Evolutionary conservation across 2,797 vertebrate species (phyloP).

Genomic region (Cyprinodon diabolis): DNA sequence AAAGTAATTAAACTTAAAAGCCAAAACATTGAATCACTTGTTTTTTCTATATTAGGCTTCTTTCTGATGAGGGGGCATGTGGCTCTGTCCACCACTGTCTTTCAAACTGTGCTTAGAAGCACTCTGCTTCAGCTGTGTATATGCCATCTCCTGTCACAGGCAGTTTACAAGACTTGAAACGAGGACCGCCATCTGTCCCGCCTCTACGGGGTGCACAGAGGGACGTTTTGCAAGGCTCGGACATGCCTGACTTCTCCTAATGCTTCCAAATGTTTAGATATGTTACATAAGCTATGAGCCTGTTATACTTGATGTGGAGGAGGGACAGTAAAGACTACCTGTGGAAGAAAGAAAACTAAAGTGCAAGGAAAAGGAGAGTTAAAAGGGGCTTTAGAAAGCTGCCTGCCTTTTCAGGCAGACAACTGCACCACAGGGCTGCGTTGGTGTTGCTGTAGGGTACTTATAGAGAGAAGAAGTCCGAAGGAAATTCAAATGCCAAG

Average conservation of each 20-base stretch:
- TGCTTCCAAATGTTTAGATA: conserved; percentile 79
- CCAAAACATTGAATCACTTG: conserved; percentile 35
- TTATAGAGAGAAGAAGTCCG: conserved; percentile 29
- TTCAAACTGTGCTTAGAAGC: conserved; percentile 51
- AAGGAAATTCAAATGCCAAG: conserved; percentile 40
- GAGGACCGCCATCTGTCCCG: conserved; percentile 81
- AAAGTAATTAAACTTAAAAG: background rate
- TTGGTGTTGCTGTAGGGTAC: conserved; percentile 25
- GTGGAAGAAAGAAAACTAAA: conserved; percentile 15
- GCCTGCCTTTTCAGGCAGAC: conserved; percentile 26
- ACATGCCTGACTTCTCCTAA: conserved; percentile 77
- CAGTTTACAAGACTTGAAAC: conserved; percentile 75
- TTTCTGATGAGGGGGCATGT: conserved; percentile 44
- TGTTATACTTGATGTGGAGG: conserved; percentile 34
- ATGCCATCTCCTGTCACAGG: conserved; percentile 69
- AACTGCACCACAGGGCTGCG: conserved; percentile 23
- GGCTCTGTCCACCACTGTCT: conserved; percentile 62
- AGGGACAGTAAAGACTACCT: conserved; percentile 25
- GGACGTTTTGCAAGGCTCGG: conserved; percentile 77
- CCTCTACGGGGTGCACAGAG: conserved; percentile 73
- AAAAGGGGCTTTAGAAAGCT: conserved; percentile 18
- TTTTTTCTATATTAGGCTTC: conserved; percentile 33
- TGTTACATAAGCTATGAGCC: conserved; percentile 71
- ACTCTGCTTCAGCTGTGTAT: conserved; percentile 60
- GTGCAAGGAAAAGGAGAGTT: conserved; percentile 19